phyloP scores from a whole-genome alignment of 2,797 vertebrate species.

The Sebastes goodei region DNA sequence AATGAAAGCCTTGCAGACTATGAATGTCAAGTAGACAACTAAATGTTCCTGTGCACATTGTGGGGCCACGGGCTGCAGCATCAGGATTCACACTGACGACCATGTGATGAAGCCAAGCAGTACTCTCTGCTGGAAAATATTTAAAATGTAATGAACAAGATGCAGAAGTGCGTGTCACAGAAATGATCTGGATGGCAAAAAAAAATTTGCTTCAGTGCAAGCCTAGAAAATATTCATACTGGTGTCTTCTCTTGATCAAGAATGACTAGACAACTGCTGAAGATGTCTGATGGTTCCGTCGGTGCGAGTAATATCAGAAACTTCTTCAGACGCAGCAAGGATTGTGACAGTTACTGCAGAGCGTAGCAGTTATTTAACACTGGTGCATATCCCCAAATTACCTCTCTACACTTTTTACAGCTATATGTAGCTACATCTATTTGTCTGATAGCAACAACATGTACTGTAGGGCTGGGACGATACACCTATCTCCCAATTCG shows the following conservation, averaged over 20 bases:
- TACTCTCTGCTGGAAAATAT: conserved; percentile 27
- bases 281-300: conserved; percentile 20
- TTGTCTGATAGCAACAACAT: conserved; percentile 3
- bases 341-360: conserved; percentile 47
- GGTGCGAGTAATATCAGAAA: conserved; percentile 21
- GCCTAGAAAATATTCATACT: background rate
- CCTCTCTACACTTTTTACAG: conserved; percentile 2
- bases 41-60: conserved; percentile 71
- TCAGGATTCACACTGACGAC: conserved; percentile 61
- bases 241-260: conserved; percentile 35
- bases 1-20: conserved; percentile 76
- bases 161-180: conserved; percentile 21
- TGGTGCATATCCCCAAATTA: conserved; percentile 20
- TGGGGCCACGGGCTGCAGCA: conserved; percentile 53
- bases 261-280: conserved; percentile 19
- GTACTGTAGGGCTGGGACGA: background rate
- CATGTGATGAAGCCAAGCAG: conserved; percentile 40
- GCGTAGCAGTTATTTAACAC: conserved; percentile 38
- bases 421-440: background rate
- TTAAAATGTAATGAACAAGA: conserved; percentile 48
- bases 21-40: conserved; percentile 77
- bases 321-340: conserved; percentile 28
- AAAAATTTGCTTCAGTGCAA: conserved; percentile 1
- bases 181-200: background rate
- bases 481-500: too few species aligned